Evolutionary conservation across 2,797 vertebrate species (phyloP).

Genomic region (Danio albolineatus): DNA sequence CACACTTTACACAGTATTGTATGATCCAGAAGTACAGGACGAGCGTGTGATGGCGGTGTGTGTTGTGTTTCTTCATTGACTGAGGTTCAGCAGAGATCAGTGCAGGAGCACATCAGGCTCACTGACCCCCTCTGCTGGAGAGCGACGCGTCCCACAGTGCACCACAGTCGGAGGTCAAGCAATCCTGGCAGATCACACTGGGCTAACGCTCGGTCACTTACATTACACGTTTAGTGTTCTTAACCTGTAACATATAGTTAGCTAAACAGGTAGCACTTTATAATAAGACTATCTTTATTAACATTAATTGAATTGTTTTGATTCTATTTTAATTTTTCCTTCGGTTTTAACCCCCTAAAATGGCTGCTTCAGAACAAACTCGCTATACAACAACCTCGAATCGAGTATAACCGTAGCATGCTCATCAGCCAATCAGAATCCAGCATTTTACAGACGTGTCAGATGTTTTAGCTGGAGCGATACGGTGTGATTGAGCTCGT

Average conservation of each 20-base stretch:
- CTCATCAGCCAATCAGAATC: too few relatives aligned
- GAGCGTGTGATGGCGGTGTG: slow-evolving; percentile 69
- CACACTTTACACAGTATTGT: not conserved
- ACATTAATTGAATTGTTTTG: too few relatives aligned
- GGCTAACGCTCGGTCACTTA: not conserved
- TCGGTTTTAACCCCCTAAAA: too few relatives aligned
- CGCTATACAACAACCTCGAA: too few relatives aligned
- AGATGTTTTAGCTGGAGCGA: slow-evolving; percentile 52
- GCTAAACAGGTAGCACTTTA: not conserved
- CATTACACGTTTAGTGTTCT: not conserved
- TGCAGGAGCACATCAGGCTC: slow-evolving; percentile 63
- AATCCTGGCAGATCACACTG: too few relatives aligned
- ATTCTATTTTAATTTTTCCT: too few relatives aligned
- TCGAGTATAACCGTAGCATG: too few relatives aligned
- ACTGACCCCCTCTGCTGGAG: slow-evolving; percentile 82
- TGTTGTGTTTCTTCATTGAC: slow-evolving; percentile 14
- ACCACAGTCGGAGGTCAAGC: too few relatives aligned
- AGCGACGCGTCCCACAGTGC: not conserved
- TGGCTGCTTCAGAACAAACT: too few relatives aligned
- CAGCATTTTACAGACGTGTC: too few relatives aligned
- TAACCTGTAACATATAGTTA: not conserved
- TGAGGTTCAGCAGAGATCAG: not conserved
- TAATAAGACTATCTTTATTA: not conserved
- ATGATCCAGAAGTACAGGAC: slow-evolving; percentile 35
- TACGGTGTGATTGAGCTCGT: slow-evolving; percentile 67